Base-by-base conservation (phyloP, 2,888 invertebrate species). In the Callyntrura guangdongensis region DNA sequence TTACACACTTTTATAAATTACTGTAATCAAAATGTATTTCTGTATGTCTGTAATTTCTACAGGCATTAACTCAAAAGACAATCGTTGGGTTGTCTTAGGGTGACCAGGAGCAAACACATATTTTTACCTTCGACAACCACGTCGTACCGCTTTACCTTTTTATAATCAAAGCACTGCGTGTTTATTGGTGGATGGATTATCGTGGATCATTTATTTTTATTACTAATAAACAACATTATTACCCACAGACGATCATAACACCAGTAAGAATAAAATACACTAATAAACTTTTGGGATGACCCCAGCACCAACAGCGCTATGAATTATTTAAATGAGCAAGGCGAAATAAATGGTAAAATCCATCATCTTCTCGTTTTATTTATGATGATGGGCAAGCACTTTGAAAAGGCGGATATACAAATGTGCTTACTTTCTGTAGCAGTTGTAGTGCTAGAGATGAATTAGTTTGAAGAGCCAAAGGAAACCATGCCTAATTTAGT, bases 291-390 rank as follows among this genome's bases (percentile, higher is more conserved):
- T 45, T 8, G 17, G 14, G 14, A 77, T n/a, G 45, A 69, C 45
- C 27, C 12, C 72, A 47, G 22, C 74, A 53, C 36, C 45, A 9
- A 47, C 72, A 47, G 17, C 25, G 53, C 53, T 77, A 49, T 53
- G 49, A 53, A 14, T 56, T 77, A 25, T 56, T 49, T 53, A 74
- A 74, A 74, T 49, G 49, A 49, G 49, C 12, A 22, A 20, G 22
- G 20, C 22, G 25, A 49, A 17, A 72, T 36, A 49, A 11, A 74
- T 22, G 14, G 6, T 22, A 17, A 22, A 53, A 53, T 14, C 49
- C 25, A 77, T 74, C 77, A 53, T 53, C 74, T 53, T 77, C 25
- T 53, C 14, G 77, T 49, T 45, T 53, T 77, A 74, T 77, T 77
- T 77, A 77, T 53, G 77, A 17, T 49, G 47, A 74, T 74, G 72